Evolutionary conservation across 2,888 invertebrate genomes (phyloP).

Genomic region (Zaprionus bogoriensis): DNA sequence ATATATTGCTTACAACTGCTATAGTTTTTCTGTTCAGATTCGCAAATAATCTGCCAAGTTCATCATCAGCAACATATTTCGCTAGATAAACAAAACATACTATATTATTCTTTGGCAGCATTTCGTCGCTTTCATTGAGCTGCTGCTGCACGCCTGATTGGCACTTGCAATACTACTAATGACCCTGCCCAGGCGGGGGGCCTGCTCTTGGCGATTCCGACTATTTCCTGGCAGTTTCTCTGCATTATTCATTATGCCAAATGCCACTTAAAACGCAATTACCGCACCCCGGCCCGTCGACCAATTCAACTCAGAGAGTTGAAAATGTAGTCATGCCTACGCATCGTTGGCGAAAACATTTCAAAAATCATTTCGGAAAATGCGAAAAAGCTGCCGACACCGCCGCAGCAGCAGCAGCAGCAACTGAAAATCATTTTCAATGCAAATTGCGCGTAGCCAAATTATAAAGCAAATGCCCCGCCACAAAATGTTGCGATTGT

Average conservation of each 20-base stretch:
- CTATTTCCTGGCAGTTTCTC: slow-evolving; percentile 12
- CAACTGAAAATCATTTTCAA: slow-evolving; percentile 31
- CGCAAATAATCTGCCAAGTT: no score
- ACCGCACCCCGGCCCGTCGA: slow-evolving; percentile 34
- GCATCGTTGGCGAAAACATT: slow-evolving; percentile 49
- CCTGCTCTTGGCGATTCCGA: slow-evolving; percentile 2
- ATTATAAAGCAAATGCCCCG: slow-evolving; percentile 31
- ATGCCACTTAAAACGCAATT: slow-evolving; percentile 57
- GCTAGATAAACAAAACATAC: no score
- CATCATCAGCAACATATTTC: no score
- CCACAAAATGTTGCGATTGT: slow-evolving; percentile 4
- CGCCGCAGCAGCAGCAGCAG: background rate
- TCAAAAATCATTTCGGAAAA: slow-evolving; percentile 32
- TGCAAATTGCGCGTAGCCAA: slow-evolving; percentile 60
- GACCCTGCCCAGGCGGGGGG: no score
- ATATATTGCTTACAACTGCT: no score
- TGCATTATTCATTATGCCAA: slow-evolving; percentile 47
- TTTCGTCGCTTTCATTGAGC: no score
- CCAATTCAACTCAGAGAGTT: background rate
- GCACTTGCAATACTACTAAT: no score
- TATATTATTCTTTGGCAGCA: no score
- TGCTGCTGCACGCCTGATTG: no score
- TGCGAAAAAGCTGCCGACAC: slow-evolving; percentile 6
- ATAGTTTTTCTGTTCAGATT: no score
- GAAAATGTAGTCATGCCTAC: slow-evolving; percentile 30